phyloP scores from a whole-genome alignment of 2,113 vertebrate species.

The Sitta europaea region DNA sequence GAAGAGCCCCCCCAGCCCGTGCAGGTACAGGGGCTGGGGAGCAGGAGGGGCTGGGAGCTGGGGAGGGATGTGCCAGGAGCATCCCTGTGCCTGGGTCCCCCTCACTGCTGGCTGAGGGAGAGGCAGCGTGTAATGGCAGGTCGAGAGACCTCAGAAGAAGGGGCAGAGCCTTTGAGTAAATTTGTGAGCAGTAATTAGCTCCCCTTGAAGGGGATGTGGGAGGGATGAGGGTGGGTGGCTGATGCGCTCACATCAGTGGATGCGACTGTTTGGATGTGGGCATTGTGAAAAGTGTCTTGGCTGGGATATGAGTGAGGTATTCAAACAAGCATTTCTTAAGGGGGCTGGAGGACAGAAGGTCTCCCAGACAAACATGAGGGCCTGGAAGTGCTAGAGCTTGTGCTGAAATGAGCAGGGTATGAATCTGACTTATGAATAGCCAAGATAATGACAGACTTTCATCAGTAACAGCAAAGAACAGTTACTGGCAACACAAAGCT shows the following conservation, averaged over 20 bases:
- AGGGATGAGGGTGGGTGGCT: background rate
- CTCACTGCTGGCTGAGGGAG: background rate
- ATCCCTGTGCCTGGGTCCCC: background rate
- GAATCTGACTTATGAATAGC: background rate
- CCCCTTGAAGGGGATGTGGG: background rate
- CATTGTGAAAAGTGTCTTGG: background rate
- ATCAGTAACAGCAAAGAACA: conserved; percentile 12
- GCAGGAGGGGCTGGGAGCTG: background rate
- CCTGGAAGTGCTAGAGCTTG: background rate
- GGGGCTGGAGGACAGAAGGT: background rate
- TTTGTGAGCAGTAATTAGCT: background rate
- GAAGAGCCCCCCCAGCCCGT: conserved; percentile 80
- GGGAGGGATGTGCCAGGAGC: background rate
- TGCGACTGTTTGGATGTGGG: background rate
- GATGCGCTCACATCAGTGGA: background rate
- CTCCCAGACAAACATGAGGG: background rate
- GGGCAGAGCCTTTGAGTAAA: background rate
- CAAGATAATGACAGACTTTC: background rate
- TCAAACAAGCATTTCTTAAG: background rate
- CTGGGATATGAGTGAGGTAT: background rate
- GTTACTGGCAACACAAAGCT: conserved; percentile 13
- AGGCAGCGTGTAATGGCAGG: background rate
- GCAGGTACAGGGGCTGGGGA: conserved; percentile 73
- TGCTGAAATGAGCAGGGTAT: background rate
- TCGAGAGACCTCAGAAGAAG: background rate